These are phyloP conservation scores for Silurus lanzhouensis DNA, from an alignment of 2,797 vertebrate species.

Conservation along the genomic window DNA sequence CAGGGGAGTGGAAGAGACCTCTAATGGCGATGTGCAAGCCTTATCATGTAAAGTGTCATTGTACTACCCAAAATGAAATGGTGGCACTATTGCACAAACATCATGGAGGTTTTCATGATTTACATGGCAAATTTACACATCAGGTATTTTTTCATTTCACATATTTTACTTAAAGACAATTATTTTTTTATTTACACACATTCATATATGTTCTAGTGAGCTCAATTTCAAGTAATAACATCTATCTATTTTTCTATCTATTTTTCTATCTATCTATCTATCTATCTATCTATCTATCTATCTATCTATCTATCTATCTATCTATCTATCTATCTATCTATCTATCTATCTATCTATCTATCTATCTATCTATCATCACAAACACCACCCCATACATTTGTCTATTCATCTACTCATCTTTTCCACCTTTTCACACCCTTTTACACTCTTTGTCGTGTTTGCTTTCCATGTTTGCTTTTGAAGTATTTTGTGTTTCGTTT, in stretches of 20 bases:
- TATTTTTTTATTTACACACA: not conserved
- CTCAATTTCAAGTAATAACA: too few species aligned
- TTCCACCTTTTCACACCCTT: too few species aligned
- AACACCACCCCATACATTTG: too few species aligned
- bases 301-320: too few species aligned
- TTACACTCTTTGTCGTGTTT: too few species aligned
- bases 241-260: not conserved
- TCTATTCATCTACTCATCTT: too few species aligned
- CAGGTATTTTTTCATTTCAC: not conserved
- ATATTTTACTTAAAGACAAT: not conserved
- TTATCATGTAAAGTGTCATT: not conserved
- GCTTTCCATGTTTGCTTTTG: too few species aligned
- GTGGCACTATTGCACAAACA: not conserved
- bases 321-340: too few species aligned
- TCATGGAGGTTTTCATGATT: not conserved
- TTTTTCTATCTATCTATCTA: not conserved
- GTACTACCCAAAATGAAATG: not conserved
- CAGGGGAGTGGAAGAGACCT: not conserved
- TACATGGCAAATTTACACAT: not conserved
- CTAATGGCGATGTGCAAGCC: not conserved
- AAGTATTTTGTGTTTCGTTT: too few species aligned
- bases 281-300: too few species aligned
- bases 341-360: too few species aligned
- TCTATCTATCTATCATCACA: too few species aligned
- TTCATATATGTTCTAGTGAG: not conserved